These are phyloP conservation scores for Ophioninae sp. DNA, from an alignment of 2,888 invertebrate genomes.

Conservation along the genomic window DNA sequence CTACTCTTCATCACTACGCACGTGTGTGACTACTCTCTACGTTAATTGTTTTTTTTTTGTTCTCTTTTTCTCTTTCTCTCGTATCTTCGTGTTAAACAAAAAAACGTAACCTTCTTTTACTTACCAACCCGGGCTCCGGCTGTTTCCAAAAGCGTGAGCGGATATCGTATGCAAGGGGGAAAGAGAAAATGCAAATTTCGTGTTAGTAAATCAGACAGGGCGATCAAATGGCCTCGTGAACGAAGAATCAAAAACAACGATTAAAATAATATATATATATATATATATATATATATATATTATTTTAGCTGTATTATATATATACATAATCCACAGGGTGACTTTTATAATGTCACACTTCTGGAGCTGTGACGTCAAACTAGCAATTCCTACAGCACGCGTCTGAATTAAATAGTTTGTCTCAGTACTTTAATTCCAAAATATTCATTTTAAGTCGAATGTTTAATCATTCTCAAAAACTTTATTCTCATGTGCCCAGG, in stretches of 20 bases:
- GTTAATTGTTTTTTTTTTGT: constrained; percentile 16
- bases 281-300: no score
- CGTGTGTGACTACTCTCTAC: neutral
- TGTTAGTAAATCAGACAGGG: constrained; percentile 62
- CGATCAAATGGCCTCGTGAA: constrained; percentile 28
- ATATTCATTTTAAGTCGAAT: no score
- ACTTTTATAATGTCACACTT: no score
- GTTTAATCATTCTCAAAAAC: no score
- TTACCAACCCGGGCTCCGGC: constrained; percentile 82
- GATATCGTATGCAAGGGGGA: constrained; percentile 50
- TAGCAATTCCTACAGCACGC: no score
- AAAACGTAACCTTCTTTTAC: constrained; percentile 68
- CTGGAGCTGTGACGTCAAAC: no score
- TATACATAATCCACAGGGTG: neutral
- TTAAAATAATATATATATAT: neutral
- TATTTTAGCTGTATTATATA: no score
- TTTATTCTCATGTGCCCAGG: no score
- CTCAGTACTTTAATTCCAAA: no score
- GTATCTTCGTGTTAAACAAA: neutral
- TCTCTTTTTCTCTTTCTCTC: neutral
- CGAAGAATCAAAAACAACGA: constrained; percentile 1
- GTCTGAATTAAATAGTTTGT: no score
- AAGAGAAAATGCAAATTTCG: constrained; percentile 74
- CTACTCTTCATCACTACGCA: no score
- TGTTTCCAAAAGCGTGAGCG: constrained; percentile 74